Percentiles rank a stretch among this genome's conserved stretches.
phyloP scores from a whole-genome alignment of 2,888 invertebrate species.

The Drosophila lutescens region DNA sequence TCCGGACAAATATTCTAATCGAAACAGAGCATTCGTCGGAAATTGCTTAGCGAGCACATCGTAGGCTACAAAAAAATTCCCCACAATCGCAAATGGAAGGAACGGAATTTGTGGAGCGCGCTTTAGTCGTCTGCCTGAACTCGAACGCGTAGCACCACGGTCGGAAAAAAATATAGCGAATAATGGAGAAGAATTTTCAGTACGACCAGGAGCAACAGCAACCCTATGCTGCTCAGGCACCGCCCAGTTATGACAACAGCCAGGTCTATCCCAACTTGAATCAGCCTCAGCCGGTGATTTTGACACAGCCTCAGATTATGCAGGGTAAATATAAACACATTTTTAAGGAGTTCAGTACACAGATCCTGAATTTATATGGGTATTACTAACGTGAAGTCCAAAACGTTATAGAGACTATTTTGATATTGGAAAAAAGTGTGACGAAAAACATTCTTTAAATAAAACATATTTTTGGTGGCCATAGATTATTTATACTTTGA shows the following conservation, averaged over 20 bases:
- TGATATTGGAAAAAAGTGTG: not conserved
- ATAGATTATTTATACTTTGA: too few relatives aligned
- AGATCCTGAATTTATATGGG: not conserved
- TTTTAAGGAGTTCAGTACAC: not conserved
- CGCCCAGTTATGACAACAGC: conserved; percentile 12
- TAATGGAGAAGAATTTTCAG: conserved; percentile 12
- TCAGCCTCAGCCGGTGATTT: not conserved
- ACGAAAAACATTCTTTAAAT: not conserved
- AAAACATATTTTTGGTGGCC: too few relatives aligned
- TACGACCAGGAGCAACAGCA: conserved; percentile 1
- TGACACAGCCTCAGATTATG: not conserved
- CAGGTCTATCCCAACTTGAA: not conserved
- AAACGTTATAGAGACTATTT: too few relatives aligned
- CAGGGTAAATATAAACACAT: conserved; percentile 4
- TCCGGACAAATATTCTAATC: not conserved
- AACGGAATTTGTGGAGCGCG: not conserved
- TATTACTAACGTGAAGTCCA: not conserved
- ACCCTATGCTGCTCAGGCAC: not conserved
- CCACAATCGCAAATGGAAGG: not conserved
- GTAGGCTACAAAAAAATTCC: not conserved
- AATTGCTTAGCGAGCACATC: not conserved
- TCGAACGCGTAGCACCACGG: conserved; percentile 14
- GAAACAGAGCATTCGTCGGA: not conserved
- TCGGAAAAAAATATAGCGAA: not conserved
- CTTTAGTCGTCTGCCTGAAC: conserved; percentile 6